Evolutionary conservation across 2,888 invertebrate genomes (phyloP), one percentile per base, ranked within the genome.

Genomic region (Yponomeuta sedellus): DNA sequence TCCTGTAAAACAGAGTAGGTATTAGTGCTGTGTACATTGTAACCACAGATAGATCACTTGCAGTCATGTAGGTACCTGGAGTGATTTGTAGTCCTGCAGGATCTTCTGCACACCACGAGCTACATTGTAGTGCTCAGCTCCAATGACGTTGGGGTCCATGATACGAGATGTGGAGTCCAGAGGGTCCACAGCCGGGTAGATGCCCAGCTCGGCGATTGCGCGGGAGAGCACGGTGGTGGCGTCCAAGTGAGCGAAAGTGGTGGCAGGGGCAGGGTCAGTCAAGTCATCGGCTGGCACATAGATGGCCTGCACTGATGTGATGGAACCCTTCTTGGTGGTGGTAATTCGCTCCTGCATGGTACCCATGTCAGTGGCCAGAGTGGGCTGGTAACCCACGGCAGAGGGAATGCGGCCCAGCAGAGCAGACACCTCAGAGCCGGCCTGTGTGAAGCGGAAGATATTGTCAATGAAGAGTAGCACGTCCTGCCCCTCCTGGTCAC

Each of bases 281-380:
- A 98, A 95, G 89, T 98, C 98, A 87, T 98, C 98, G 81, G 98
- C 98, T 25, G 98, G 98, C 76, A 98, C 98, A 77, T 98, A 96
- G 79, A 97, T 96, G 71, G 96, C 96, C 88, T 96, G 96, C 73
- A 96, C 96, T 66, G 96, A 97, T 68, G 97, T 96, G 79, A 97
- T 97, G 72, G 97, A 97, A 73, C 97, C 97, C 86, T 96, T 96
- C 85, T 93, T 97, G 73, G 98, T 98, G 74, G 98, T 97, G 71
- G 98, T 98, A 87, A 98, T 98, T 83, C 97, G 94, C 88, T 98
- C 98, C 94, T 98, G 98, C 98, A 98, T 97, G 80, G 96, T 94
- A 94, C 98, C 98, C 98, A 98, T 98, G 93, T 98, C 98, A 81
- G 98, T 98, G 77, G 97, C 97, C 83, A 98, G 87, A 19, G 98